Evolutionary conservation across 2,797 vertebrate genomes (phyloP).

Genomic region (Halcyon chelicuti): DNA sequence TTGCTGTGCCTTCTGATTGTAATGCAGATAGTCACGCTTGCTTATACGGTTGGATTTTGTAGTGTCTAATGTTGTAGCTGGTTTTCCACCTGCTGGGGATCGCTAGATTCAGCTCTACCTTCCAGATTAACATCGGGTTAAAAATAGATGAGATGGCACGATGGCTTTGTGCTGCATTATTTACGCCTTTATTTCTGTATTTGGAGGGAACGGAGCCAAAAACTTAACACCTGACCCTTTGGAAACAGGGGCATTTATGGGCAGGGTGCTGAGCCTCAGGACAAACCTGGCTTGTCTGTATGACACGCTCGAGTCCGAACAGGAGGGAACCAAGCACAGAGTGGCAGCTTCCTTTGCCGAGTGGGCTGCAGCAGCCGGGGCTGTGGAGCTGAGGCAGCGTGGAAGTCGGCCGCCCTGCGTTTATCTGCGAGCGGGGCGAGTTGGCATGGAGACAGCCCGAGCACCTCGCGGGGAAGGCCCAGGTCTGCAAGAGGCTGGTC

Average conservation of each 20-base stretch:
- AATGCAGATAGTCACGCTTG: not conserved
- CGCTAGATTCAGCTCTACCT: not conserved
- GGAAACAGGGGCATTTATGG: not conserved
- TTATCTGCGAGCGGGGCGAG: not conserved
- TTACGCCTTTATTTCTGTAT: slow-evolving; percentile 30
- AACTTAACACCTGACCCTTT: not conserved
- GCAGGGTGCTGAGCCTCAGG: not conserved
- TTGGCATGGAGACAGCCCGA: not conserved
- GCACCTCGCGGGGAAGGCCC: not conserved
- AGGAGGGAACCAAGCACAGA: not conserved
- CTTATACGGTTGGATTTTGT: not conserved
- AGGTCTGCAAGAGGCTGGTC: not conserved
- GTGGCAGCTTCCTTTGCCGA: not conserved
- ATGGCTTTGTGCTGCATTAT: slow-evolving; percentile 6
- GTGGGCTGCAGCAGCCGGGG: not conserved
- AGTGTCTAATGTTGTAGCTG: rapidly evolving
- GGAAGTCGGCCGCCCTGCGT: not conserved
- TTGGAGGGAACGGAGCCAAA: not conserved
- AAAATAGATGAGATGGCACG: not conserved
- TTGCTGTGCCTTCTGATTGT: not conserved
- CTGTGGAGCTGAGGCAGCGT: not conserved
- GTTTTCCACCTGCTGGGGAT: not conserved
- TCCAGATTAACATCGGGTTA: not conserved
- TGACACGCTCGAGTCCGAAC: rapidly evolving
- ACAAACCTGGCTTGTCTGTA: not conserved